phyloP scores from a whole-genome alignment of 64 coral and sea anemone genomes.

The Actinia tenebrosa region DNA sequence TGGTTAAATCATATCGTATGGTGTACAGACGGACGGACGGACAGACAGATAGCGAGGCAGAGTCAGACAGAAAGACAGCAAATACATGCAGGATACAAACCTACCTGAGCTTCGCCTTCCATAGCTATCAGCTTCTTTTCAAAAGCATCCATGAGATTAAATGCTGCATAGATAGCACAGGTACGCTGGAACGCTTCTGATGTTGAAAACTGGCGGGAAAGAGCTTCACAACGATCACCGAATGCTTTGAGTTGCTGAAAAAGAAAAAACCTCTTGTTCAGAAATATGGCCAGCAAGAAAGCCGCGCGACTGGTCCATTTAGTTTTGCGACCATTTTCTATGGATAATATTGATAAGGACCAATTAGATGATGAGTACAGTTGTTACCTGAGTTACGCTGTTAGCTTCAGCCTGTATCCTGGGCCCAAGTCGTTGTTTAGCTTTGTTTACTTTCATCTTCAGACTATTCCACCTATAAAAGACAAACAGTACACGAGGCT shows the following conservation, averaged over 20 bases:
- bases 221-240: slow-evolving; percentile 87
- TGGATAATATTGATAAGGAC: too few relatives aligned
- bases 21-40: background rate
- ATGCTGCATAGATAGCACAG: slow-evolving; percentile 83
- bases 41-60: background rate
- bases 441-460: slow-evolving; percentile 98
- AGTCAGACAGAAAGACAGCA: too few relatives aligned
- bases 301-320: background rate
- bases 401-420: slow-evolving; percentile 89
- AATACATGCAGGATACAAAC: background rate
- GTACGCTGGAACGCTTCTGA: slow-evolving; percentile 90
- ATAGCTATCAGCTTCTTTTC: slow-evolving; percentile 62
- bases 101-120: slow-evolving; percentile 91
- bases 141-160: slow-evolving; percentile 92
- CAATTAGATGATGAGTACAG: background rate
- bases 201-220: slow-evolving; percentile 73
- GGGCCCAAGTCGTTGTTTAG: slow-evolving; percentile 92
- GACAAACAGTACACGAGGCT: too few relatives aligned
- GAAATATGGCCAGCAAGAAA: background rate
- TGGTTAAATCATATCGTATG: background rate
- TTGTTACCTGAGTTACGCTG: slow-evolving; percentile 79
- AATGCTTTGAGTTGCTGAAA: slow-evolving; percentile 87
- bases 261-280: background rate
- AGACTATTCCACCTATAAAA: slow-evolving; percentile 89
- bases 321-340: too few relatives aligned